Base-by-base conservation (phyloP, 2,113 vertebrate species). In the Labrus mixtus region DNA sequence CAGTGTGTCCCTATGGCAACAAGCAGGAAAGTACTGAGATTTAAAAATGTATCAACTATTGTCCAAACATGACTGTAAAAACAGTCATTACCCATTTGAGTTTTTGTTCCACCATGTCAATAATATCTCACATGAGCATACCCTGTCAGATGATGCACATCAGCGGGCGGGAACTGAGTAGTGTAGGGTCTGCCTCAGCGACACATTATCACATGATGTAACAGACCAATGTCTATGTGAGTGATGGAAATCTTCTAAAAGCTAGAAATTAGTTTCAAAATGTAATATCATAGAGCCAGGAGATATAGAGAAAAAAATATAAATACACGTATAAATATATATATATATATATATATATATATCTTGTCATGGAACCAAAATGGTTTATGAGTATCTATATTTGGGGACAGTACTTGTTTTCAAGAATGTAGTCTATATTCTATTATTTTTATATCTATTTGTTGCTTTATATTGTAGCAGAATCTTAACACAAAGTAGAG, bases 371-470 rank as follows among this genome's bases (percentile, higher is more conserved):
- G 79, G 81, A 82, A 84, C 79, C 76, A 87, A 83, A 90, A 85
- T 73, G 90, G 84, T 89, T 68, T 68, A 62, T 76, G 54, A 74
- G 61, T 83, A 83, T 81, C 62, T 89, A 83, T 87, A 83, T 91
- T 86, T 87, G 81, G 73, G 78, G 70, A 78, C 64, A 87, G 73
- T 83, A 83, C 58, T 82, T 85, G 84, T 90, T 91, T 86, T 86
- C 71, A 79, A 88, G 84, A 90, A 90, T 91, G 86, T 92, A 85
- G 88, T 85, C 88, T 79, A 83, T 88, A 86, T 87, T 78, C 48
- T 88, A 77, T 92, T 90, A 90, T 93, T 93, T 93, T 93, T 92
- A 85, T 92, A 91, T 89, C 76, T 80, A 90, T 91, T 75, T 90
- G 86, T 90, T 88, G 89, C 89, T 90, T 89, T 93, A 54, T 84